phyloP scores from a whole-genome alignment of 2,113 vertebrate species.

The Orycteropus afer region DNA sequence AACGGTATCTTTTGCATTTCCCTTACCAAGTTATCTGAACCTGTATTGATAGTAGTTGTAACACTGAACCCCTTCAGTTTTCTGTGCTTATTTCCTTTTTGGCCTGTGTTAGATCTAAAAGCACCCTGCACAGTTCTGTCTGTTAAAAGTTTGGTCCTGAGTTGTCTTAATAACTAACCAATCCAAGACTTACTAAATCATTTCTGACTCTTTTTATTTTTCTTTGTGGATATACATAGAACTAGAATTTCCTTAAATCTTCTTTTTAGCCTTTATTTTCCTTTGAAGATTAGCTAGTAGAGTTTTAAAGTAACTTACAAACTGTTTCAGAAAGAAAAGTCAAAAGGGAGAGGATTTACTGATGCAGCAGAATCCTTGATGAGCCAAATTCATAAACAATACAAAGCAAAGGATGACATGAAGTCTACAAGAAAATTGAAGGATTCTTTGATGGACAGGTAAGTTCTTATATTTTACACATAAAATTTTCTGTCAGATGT shows the following conservation, averaged over 20 bases:
- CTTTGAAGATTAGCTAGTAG: conserved; percentile 18
- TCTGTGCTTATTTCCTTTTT: neutral
- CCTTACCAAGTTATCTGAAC: conserved; percentile 25
- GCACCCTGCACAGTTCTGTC: neutral
- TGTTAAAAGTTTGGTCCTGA: neutral
- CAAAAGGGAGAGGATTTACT: conserved; percentile 77
- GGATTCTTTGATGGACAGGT: conserved; percentile 77
- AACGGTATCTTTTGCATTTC: neutral
- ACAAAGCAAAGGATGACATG: conserved; percentile 68
- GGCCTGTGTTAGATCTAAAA: neutral
- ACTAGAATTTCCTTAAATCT: neutral
- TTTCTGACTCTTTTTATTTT: neutral
- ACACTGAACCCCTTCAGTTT: neutral
- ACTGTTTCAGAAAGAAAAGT: conserved; percentile 84
- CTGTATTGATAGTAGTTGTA: conserved; percentile 1
- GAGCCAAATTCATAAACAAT: conserved; percentile 85
- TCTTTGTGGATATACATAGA: neutral
- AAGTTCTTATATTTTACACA: conserved; percentile 50
- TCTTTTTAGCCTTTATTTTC: conserved; percentile 34
- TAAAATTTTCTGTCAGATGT: conserved; percentile 28
- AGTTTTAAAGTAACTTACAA: conserved; percentile 61
- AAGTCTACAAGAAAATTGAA: conserved; percentile 73
- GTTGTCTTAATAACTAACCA: conserved; percentile 22
- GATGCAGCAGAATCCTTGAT: conserved; percentile 84
- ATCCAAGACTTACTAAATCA: neutral